These are phyloP conservation scores for Metacarcinus magister DNA, from an alignment of 2,888 invertebrate species.

Conservation along the genomic window DNA sequence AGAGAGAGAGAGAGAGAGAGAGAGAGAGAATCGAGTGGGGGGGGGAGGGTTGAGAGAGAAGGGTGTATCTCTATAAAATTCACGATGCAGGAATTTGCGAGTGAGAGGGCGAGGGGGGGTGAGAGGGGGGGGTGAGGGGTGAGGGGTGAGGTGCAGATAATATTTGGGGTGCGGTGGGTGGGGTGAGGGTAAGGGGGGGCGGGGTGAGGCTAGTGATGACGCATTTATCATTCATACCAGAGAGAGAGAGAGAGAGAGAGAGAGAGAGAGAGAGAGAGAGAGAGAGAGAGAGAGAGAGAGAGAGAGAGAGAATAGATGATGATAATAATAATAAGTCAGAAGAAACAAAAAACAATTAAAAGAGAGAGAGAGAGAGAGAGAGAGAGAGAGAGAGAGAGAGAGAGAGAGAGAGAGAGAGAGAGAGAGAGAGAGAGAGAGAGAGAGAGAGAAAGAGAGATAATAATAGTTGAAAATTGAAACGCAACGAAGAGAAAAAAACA, in stretches of 20 bases:
- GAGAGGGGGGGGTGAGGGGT: background rate
- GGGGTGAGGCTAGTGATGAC: background rate
- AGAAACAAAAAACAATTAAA: no score
- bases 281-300: no score
- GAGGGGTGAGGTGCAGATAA: background rate
- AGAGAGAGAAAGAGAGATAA: no score
- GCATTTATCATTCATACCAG: no score
- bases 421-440: no score
- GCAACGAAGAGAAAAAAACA: no score
- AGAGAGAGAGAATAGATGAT: no score
- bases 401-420: background rate
- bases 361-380: no score
- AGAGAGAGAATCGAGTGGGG: background rate
- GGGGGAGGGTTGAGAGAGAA: background rate
- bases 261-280: slow-evolving; percentile 3
- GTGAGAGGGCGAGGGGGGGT: background rate
- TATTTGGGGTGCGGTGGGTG: background rate
- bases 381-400: background rate
- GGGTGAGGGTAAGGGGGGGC: background rate
- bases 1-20: slow-evolving; percentile 11
- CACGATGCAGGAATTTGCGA: background rate
- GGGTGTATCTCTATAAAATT: background rate
- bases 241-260: background rate
- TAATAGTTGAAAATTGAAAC: no score
- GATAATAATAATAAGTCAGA: no score